These are phyloP conservation scores for Spodoptera frugiperda DNA, from an alignment of 1,140 invertebrate species.

Conservation along the genomic window DNA sequence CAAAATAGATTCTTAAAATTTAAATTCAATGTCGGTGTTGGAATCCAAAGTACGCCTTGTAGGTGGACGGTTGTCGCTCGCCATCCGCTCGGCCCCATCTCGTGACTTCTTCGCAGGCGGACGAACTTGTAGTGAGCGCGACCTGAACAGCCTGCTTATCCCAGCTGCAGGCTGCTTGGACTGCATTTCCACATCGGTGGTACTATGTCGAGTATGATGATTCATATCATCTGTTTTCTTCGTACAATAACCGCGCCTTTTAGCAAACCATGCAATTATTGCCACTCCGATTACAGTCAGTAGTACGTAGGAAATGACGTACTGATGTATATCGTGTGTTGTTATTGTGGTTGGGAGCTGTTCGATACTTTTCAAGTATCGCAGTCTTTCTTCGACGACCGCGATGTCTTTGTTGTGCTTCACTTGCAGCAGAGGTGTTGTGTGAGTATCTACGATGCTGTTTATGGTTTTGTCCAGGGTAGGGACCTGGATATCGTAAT, in stretches of 20 bases:
- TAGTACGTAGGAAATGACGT: background rate
- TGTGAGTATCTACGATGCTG: background rate
- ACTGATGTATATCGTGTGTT: conserved; percentile 6
- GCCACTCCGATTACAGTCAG: background rate
- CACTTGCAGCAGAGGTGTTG: conserved; percentile 1
- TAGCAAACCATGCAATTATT: background rate
- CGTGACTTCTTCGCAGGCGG: too few species aligned
- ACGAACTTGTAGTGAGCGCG: too few species aligned
- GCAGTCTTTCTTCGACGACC: background rate
- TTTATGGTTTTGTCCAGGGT: background rate
- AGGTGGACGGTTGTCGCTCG: too few species aligned
- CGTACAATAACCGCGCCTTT: background rate
- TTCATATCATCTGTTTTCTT: conserved; percentile 2
- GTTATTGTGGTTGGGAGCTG: background rate
- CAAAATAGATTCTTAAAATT: too few species aligned
- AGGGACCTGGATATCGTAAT: background rate
- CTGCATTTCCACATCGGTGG: too few species aligned
- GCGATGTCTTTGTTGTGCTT: background rate
- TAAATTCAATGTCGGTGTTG: too few species aligned
- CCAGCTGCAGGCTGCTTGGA: too few species aligned
- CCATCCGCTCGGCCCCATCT: too few species aligned
- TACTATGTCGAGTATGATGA: too few species aligned
- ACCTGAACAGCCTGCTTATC: too few species aligned
- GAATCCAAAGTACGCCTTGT: too few species aligned
- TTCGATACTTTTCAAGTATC: background rate